Base-by-base conservation (phyloP, 2,888 invertebrate species). In the Gymnocheta viridis region DNA sequence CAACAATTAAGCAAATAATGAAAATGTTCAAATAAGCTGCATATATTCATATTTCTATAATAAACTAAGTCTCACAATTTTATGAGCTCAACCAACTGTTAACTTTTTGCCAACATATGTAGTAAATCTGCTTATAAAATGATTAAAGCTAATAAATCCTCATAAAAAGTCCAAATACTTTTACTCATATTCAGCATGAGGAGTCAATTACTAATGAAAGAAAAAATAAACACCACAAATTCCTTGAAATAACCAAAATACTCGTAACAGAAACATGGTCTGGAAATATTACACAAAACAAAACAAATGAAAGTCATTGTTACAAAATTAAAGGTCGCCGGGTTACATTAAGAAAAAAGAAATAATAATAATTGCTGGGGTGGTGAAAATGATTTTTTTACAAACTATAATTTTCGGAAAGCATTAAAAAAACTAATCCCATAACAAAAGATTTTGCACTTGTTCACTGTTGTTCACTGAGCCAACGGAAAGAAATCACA, bases 361-460 rank as follows among this genome's bases (percentile, higher is more conserved):
- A 51, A 10, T 19, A 4, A 35, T 3, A 38, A 38, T n/a, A 77
- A 81, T 77, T 54, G 51, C 41, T 60, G 67, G 81, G 81, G 81
- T 81, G 72, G 72, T 84, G 74, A 70, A 77, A 84, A 66, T 51
- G 24, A 58, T 73, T 69, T 76, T 72, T 82, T 64, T 56, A 73
- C 35, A 44, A 51, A 81, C 70, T 72, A 69, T 22, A 58, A 17
- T 22, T 58, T 38, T 62, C 17, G 29, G 35, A 44, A 47, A 49
- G 47, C 14, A 58, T 78, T 73, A 49, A 32, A 81, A 80, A 72
- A 38, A 67, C 41, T 84, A 84, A 84, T 81, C 81, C 73, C 73
- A 81, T 83, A 80, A 83, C 67, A 80, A 83, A 83, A 83, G 76
- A 76, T 78, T 84, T 84, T 81, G 81, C 77, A 84, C 84, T 84